phyloP scores from a whole-genome alignment of 2,888 invertebrate genomes.

The Pomacea canaliculata region DNA sequence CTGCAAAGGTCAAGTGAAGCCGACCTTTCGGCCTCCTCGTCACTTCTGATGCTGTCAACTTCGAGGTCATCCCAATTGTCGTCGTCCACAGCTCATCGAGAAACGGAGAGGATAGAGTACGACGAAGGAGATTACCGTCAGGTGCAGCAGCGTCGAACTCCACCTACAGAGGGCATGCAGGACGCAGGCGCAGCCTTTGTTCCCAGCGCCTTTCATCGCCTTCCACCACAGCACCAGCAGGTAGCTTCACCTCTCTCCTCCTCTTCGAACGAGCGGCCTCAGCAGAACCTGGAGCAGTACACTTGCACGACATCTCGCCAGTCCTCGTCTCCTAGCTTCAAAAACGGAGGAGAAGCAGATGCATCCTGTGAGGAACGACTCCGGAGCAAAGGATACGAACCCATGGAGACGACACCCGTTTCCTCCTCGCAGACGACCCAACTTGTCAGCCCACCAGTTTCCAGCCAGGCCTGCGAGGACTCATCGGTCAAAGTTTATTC shows the following conservation, averaged over 20 bases:
- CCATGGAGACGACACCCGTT: neutral
- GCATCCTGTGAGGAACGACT: neutral
- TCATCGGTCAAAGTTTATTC: neutral
- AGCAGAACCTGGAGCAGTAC: neutral
- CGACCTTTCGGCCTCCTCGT: slow-evolving; percentile 17
- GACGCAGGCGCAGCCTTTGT: neutral
- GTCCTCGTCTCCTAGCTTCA: neutral
- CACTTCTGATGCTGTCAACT: slow-evolving; percentile 18
- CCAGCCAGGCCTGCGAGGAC: too few species aligned
- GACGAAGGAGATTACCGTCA: neutral
- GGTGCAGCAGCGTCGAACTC: neutral
- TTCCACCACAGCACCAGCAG: neutral
- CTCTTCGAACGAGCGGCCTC: neutral
- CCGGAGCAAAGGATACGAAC: neutral
- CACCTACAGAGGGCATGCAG: neutral
- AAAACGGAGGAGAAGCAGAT: neutral
- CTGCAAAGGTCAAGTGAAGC: slow-evolving; percentile 12
- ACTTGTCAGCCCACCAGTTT: too few species aligned
- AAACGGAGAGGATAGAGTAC: neutral
- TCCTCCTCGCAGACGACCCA: neutral
- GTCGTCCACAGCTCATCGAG: neutral
- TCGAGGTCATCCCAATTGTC: neutral
- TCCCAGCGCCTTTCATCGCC: slow-evolving; percentile 2
- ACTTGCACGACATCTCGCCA: neutral
- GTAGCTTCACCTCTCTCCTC: neutral